phyloP scores from a whole-genome alignment of 2,888 invertebrate genomes.

The Glaucopsyche alexis region DNA sequence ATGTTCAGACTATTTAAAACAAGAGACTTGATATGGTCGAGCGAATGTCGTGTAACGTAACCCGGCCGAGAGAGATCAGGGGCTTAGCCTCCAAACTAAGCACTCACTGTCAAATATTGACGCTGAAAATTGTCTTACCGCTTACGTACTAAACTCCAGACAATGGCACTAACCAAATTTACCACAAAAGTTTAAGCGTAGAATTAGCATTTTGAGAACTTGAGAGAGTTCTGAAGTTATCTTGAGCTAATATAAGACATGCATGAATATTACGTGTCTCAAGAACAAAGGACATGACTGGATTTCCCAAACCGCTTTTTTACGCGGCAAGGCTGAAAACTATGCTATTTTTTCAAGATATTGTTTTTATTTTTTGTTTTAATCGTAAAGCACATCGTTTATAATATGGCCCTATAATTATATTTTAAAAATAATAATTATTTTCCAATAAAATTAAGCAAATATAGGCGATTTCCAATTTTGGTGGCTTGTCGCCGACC shows the following conservation, averaged over 20 bases:
- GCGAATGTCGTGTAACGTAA: constrained; percentile 9
- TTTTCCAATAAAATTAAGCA: no score
- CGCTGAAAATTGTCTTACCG: constrained; percentile 26
- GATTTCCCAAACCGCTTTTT: no score
- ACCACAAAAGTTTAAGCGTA: constrained; percentile 16
- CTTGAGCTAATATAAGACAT: background rate
- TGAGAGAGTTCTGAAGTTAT: constrained; percentile 2
- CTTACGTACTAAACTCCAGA: background rate
- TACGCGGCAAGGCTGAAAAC: no score
- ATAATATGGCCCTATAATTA: no score
- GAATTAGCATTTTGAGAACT: constrained; percentile 14
- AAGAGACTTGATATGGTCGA: background rate
- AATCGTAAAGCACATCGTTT: no score
- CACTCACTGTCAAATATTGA: constrained; percentile 33
- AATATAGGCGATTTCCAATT: no score
- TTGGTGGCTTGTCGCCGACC: no score
- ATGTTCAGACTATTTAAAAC: background rate
- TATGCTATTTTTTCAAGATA: no score
- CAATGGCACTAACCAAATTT: constrained; percentile 10
- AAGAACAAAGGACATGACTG: background rate
- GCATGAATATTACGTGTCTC: background rate
- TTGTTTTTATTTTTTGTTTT: no score
- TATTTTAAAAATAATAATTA: no score
- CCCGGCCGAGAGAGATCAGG: constrained; percentile 26
- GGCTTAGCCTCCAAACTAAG: constrained; percentile 29